A percentile compares a stretch with the other conserved stretches of the same genome.
Evolutionary conservation across 2,113 vertebrate species (phyloP).

Genomic region (Halichoerus grypus): DNA sequence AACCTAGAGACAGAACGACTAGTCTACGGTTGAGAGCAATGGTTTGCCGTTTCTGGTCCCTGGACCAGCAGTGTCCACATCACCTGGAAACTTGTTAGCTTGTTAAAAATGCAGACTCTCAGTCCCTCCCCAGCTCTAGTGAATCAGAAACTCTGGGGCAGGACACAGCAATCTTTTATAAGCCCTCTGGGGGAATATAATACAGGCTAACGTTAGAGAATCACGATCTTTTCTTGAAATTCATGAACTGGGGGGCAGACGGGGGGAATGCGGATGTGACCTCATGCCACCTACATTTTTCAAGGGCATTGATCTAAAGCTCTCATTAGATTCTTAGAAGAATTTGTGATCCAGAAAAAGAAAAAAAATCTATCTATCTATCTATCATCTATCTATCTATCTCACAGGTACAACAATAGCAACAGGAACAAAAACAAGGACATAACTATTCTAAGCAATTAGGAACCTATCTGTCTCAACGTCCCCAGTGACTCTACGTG

Average conservation of each 20-base stretch:
- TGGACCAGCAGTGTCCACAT: neutral
- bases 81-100: neutral
- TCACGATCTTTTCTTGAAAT: neutral
- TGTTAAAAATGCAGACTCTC: neutral
- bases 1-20: neutral
- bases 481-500: neutral
- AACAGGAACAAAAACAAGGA: neutral
- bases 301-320: neutral
- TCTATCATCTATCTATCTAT: too few species aligned
- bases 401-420: neutral
- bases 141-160: neutral
- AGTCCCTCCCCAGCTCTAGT: neutral
- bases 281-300: neutral
- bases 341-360: neutral
- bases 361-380: neutral
- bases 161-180: neutral
- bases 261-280: neutral
- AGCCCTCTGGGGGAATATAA: neutral
- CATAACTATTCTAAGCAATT: neutral
- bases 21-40: neutral
- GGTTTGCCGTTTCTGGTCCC: neutral
- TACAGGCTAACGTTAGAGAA: neutral
- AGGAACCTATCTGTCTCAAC: neutral
- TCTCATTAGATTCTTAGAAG: neutral
- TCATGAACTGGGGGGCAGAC: neutral